Percentiles rank a stretch among this genome's conserved stretches.
Evolutionary conservation across 2,888 invertebrate species (phyloP).

Genomic region (Hedya salicella): DNA sequence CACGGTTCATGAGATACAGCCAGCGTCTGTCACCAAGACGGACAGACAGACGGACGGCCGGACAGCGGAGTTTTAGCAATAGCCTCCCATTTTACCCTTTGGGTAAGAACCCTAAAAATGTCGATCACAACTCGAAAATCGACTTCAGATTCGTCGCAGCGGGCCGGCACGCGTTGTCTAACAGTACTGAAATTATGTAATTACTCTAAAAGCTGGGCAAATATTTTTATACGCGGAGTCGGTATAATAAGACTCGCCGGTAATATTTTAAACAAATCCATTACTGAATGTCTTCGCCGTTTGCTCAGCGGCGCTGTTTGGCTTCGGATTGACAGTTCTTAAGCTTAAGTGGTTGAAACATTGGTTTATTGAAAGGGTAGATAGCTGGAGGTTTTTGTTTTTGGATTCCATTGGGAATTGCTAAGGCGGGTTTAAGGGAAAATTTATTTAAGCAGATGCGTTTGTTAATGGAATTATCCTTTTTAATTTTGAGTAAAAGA

Average conservation of each 20-base stretch:
- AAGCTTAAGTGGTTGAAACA: conserved; percentile 20
- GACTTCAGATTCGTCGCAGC: conserved; percentile 46
- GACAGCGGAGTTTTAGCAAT: too few relatives aligned
- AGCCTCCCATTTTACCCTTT: too few relatives aligned
- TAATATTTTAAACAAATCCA: conserved; percentile 71
- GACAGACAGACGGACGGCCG: too few relatives aligned
- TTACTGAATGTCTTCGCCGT: conserved; percentile 47
- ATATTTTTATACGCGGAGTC: conserved; percentile 73
- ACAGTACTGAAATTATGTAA: conserved; percentile 68
- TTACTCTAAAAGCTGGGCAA: conserved; percentile 80
- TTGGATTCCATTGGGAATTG: not conserved
- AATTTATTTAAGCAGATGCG: too few relatives aligned
- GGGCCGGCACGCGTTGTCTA: conserved; percentile 49
- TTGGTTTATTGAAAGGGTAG: conserved; percentile 42
- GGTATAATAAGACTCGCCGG: conserved; percentile 59
- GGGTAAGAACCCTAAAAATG: too few relatives aligned
- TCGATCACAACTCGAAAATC: too few relatives aligned
- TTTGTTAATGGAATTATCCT: too few relatives aligned
- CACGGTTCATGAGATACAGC: too few relatives aligned
- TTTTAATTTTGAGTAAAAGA: too few relatives aligned
- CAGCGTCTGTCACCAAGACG: too few relatives aligned
- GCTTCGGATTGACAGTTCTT: conserved; percentile 24
- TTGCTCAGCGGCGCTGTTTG: conserved; percentile 32
- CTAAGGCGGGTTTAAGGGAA: too few relatives aligned
- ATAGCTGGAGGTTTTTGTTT: not conserved